A percentile compares a stretch with the other conserved stretches of the same genome.
These are phyloP conservation scores for Triplophysa rosa DNA, from an alignment of 2,113 vertebrate genomes.

Conservation along the genomic window DNA sequence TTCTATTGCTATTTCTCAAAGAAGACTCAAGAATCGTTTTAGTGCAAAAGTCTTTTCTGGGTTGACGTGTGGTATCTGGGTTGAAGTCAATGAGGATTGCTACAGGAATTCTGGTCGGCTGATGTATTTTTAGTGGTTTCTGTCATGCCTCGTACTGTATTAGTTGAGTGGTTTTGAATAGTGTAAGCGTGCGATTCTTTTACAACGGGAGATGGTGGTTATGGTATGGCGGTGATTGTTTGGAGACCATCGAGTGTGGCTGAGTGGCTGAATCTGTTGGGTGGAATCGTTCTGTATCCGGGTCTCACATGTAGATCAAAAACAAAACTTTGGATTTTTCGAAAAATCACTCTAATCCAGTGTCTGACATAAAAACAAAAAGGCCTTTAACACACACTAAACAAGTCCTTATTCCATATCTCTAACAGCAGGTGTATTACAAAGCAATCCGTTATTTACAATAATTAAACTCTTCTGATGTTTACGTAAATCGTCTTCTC, in stretches of 20 bases:
- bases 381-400: constrained; percentile 66
- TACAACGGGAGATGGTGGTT: no score
- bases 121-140: constrained; percentile 59
- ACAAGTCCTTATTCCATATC: constrained; percentile 67
- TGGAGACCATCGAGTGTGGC: not conserved
- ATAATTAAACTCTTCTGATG: constrained; percentile 7
- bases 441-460: constrained; percentile 74
- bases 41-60: constrained; percentile 81
- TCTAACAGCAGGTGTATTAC: constrained; percentile 74
- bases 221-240: no score
- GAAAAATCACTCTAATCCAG: constrained; percentile 79
- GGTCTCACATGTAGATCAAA: constrained; percentile 69
- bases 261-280: constrained; percentile 40
- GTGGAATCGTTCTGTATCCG: constrained; percentile 65
- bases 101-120: constrained; percentile 61
- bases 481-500: no score
- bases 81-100: constrained; percentile 44
- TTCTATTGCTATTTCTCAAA: constrained; percentile 78
- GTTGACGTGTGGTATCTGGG: constrained; percentile 73
- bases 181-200: no score
- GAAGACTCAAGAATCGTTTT: constrained; percentile 75
- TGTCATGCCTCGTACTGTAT: constrained; percentile 39
- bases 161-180: constrained; percentile 65
- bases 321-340: not conserved
- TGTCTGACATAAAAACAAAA: constrained; percentile 82